Evolutionary conservation across 2,113 vertebrate species (phyloP), one percentile per base, ranked within the genome.

Genomic region (Chionomys nivalis): DNA sequence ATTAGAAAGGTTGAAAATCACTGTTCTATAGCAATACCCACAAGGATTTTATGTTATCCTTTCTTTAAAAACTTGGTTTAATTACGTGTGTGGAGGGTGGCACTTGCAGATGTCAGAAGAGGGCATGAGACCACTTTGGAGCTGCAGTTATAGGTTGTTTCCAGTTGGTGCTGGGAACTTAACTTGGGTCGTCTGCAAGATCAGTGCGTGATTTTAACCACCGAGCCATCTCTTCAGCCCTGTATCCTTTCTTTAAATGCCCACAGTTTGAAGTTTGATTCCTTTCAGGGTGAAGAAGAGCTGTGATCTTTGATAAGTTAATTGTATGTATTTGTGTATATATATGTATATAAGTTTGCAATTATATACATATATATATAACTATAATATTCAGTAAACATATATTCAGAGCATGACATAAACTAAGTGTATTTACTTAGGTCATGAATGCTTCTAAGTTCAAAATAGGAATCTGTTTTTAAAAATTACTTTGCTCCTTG

Each of bases 381-480:
- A 49, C 12, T 39, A 1, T 82, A 39, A 61, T 28, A 8, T 61
- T 42, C 26, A 82, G 79, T 61, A 26, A 55, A 82, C 55, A 55
- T 49, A 36, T 52, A 36, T 36, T 36, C 17, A 79, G 31, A 79
- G 11, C 17, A 36, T 55, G 77, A 23, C 49, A 55, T 55, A 79
- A 52, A 55, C 17, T 36, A 79, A 55, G 52, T 12, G 33, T 79
- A 36, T 55, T 79, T 79, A 55, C 8, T 33, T 47, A 72, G 31
- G 77, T 39, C 12, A 42, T 55, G 72, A 81, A 58, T 33, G 17
- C 26, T 19, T 82, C 72, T 33, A 24, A 24, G 31, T 70, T n/a
- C 68, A 82, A 83, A 96, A 82, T 28, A 90, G 42, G 8, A 65
- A 21, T 33, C 4, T 14, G 72, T 94, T 77, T 94, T 91, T 87